Conservation (phyloP, 37 sponge, comb jelly and placozoan species). For the Bolinopsis microptera region DNA sequence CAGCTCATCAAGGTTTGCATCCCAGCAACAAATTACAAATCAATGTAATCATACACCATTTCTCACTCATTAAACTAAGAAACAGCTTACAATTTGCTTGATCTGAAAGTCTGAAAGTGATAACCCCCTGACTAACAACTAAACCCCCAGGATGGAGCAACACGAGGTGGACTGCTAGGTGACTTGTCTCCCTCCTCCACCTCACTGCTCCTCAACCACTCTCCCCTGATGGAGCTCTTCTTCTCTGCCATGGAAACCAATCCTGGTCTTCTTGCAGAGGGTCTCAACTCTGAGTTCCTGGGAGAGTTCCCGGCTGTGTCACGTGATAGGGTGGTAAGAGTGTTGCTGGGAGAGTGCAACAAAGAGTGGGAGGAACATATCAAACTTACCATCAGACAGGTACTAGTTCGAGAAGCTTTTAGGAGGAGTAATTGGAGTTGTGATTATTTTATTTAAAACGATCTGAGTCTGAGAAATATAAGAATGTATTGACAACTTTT, state of each 20-base stretch:
- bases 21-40: no score
- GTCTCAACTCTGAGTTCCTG: constrained; percentile 37
- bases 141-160: not conserved
- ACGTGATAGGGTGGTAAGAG: not conserved
- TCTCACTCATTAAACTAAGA: not conserved
- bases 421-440: no score
- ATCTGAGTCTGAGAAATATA: no score
- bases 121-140: not conserved
- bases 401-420: no score
- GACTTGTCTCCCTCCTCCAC: not conserved
- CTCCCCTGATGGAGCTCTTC: not conserved
- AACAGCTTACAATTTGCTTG: not conserved
- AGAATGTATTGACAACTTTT: no score
- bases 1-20: constrained; percentile 2
- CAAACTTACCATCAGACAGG: constrained; percentile 43
- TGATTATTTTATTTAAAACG: no score
- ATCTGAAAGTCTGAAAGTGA: not conserved
- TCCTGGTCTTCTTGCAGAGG: constrained; percentile 11
- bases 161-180: not conserved
- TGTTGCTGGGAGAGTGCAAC: not conserved
- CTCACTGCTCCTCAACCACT: not conserved
- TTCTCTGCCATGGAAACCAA: not conserved
- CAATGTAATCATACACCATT: no score
- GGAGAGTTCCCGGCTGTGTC: not conserved
- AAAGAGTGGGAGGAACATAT: constrained; percentile 28